Base-by-base conservation (phyloP, 1,140 invertebrate genomes). In the Tetragonula clypearis region DNA sequence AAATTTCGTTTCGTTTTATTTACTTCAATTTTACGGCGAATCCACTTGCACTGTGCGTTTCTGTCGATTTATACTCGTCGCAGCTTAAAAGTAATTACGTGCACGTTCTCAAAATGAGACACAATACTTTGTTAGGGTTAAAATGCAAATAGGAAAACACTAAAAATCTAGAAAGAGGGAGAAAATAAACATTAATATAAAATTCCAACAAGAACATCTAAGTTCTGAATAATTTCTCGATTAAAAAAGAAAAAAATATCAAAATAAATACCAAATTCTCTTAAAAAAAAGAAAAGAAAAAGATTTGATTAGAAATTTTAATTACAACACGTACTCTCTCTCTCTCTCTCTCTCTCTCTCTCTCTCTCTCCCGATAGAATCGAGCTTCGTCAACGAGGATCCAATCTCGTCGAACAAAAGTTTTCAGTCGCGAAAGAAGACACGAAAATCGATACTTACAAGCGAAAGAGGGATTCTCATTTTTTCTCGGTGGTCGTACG, bases 381-480 rank as follows among this genome's bases (percentile, higher is more conserved):
- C 9, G 11, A 62, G 23, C 3, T 62, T 19, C 23, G 12, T 62
- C 11, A 62, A n/a, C 60, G 12, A n/a, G 60, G n/a, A 62, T 9
- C 60, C 23, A 62, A 62, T 62, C n/a, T n/a, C 11, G 1, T 1
- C 11, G 4, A 69, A 23, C 2, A 21, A 11, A 35, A 35, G 41
- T 30, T 30, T 23, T 14, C 19, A 69, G 23, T 69, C 21, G 4
- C 19, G 6, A 69, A 23, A 41, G 41, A 23, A 41, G 2, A 73
- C 6, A 53, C 9, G 21, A 73, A 2, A 73, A 26, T 5, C 23
- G 11, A 30, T 72, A 89, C 88, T 86, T 83, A 89, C 88, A 30
- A 82, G 53, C 12, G 12, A n/a, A 14, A 68, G 23, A 4, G 79
- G 15, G 17, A 62, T 21, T 30, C 83, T 68, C 88, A 83, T 84